Percentiles rank a stretch among this genome's conserved stretches.
Conservation (phyloP, 2,113 vertebrate species). For the Myodes glareolus region DNA sequence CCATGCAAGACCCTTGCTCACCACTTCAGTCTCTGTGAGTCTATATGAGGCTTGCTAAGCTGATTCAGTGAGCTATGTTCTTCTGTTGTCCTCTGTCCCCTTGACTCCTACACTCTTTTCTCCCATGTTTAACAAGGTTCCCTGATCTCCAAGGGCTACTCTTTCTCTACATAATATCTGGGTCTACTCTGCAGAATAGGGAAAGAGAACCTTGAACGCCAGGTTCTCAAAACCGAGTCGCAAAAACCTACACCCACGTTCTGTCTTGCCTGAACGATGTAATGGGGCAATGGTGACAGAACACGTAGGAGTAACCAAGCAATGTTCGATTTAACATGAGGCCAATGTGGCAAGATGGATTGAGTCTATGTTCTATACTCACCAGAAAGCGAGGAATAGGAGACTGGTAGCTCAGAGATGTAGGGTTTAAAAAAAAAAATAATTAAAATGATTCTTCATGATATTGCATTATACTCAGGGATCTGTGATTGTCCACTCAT, state of each 20-base stretch:
- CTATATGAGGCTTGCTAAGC: not conserved
- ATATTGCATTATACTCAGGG: no score
- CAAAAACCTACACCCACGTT: not conserved
- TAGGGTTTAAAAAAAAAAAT: no score
- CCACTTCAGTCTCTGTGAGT: not conserved
- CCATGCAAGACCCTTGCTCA: not conserved
- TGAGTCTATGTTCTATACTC: not conserved
- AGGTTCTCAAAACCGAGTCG: not conserved
- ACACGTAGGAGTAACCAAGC: not conserved
- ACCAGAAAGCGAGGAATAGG: not conserved
- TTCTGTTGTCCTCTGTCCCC: not conserved
- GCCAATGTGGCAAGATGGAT: not conserved
- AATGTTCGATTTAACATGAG: not conserved
- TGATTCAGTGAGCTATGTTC: not conserved
- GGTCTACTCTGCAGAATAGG: not conserved
- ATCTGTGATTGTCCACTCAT: not conserved
- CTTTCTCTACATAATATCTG: not conserved
- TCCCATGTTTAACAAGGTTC: not conserved
- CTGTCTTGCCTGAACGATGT: not conserved
- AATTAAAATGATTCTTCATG: not conserved
- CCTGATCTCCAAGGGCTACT: not conserved
- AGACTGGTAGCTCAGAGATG: not conserved
- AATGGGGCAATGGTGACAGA: not conserved
- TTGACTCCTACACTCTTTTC: not conserved
- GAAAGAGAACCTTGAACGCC: not conserved